These are phyloP conservation scores for Semotilus atromaculatus DNA, from an alignment of 2,797 vertebrate species.

Conservation along the genomic window DNA sequence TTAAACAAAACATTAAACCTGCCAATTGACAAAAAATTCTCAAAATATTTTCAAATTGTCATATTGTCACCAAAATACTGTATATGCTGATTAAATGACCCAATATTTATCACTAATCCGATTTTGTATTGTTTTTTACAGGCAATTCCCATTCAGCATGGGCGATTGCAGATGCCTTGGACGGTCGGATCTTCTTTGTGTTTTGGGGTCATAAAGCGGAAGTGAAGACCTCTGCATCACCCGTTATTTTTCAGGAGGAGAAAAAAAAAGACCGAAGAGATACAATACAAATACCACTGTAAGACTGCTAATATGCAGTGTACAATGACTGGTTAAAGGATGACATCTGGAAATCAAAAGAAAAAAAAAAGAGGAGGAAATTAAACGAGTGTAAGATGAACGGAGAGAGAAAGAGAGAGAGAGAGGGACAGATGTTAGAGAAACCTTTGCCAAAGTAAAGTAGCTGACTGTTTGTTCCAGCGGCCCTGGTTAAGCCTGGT, in stretches of 20 bases:
- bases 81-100: not conserved
- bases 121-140: not conserved
- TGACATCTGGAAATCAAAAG: slow-evolving; percentile 35
- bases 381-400: slow-evolving; percentile 42
- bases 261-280: slow-evolving; percentile 50
- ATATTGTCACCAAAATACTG: not conserved
- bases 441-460: slow-evolving; percentile 51
- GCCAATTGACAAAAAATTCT: not conserved
- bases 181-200: slow-evolving; percentile 47
- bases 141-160: not conserved
- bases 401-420: slow-evolving; percentile 34
- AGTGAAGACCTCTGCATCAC: slow-evolving; percentile 63
- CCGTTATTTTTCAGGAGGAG: slow-evolving; percentile 33
- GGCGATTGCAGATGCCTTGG: not conserved
- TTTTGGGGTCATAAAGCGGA: slow-evolving; percentile 49
- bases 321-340: slow-evolving; percentile 57
- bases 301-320: slow-evolving; percentile 60
- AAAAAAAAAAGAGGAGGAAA: slow-evolving; percentile 56
- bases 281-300: slow-evolving; percentile 56
- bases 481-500: slow-evolving; percentile 4
- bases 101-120: not conserved
- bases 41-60: not conserved
- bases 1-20: not conserved
- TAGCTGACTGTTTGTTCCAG: slow-evolving; percentile 30
- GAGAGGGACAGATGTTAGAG: slow-evolving; percentile 57